phyloP scores from a whole-genome alignment of 2,113 vertebrate genomes.

The Montifringilla adamsi region DNA sequence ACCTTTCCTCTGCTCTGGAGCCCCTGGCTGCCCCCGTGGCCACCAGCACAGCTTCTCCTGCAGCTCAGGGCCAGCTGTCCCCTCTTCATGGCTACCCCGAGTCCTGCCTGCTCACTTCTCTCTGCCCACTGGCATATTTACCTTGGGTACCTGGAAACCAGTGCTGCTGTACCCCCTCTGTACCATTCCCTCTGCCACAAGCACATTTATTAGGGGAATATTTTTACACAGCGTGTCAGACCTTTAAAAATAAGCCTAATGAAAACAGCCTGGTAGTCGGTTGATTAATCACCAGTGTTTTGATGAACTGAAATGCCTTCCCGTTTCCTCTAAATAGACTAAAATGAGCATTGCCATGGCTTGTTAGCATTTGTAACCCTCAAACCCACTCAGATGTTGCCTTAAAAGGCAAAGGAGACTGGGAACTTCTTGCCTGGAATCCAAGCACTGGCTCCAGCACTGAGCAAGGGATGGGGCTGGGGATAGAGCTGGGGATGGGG shows the following conservation, averaged over 20 bases:
- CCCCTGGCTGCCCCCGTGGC: rapidly evolving
- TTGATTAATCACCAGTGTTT: conserved; percentile 67
- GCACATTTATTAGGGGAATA: conserved; percentile 11
- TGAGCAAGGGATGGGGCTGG: background rate
- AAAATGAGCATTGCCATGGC: conserved; percentile 55
- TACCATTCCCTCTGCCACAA: background rate
- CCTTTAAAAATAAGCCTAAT: conserved; percentile 70
- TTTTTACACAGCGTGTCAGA: conserved; percentile 42
- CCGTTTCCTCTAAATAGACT: conserved; percentile 73
- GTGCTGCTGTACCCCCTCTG: background rate
- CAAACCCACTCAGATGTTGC: conserved; percentile 64
- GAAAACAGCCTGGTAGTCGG: conserved; percentile 60
- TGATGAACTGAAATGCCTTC: conserved; percentile 65
- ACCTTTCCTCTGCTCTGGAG: background rate
- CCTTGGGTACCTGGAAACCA: background rate
- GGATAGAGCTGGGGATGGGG: background rate
- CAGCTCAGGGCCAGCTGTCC: background rate
- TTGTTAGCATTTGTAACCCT: conserved; percentile 38
- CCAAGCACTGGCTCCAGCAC: background rate
- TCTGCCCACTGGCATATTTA: background rate
- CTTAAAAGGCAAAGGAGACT: conserved; percentile 80
- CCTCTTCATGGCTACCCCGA: background rate
- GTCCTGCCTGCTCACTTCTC: background rate
- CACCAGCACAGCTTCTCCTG: background rate
- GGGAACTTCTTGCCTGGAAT: conserved; percentile 65